Conservation (phyloP, 2,888 invertebrate genomes). For the Chironomus riparius region DNA sequence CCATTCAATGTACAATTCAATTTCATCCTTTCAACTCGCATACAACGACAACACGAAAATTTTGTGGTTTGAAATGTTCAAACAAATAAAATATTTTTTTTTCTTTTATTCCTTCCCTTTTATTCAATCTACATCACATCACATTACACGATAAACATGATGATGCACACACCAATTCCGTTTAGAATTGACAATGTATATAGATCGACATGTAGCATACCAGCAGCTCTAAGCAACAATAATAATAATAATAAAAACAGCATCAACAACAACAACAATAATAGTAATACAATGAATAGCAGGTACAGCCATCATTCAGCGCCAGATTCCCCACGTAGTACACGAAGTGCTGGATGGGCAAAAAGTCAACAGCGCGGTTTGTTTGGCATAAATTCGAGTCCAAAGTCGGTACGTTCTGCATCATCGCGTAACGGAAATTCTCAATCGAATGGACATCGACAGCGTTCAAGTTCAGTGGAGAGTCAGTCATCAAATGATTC, state of each 20-base stretch:
- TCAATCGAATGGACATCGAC: conserved; percentile 12
- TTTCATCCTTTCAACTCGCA: too few relatives aligned
- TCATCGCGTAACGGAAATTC: conserved; percentile 32
- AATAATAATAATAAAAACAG: conserved; percentile 36
- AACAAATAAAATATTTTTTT: too few relatives aligned
- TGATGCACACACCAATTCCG: background rate
- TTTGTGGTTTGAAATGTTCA: too few relatives aligned
- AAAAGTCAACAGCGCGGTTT: conserved; percentile 66
- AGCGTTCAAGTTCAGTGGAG: conserved; percentile 73
- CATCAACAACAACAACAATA: too few relatives aligned
- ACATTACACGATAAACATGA: too few relatives aligned
- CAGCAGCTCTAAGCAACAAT: conserved; percentile 42
- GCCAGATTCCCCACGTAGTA: conserved; percentile 69
- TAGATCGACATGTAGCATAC: conserved; percentile 46
- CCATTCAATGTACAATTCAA: too few relatives aligned
- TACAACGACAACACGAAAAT: too few relatives aligned
- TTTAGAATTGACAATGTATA: conserved; percentile 45
- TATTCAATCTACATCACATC: too few relatives aligned
- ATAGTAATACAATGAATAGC: background rate
- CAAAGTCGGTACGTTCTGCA: conserved; percentile 71
- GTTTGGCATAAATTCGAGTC: conserved; percentile 67
- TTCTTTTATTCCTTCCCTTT: too few relatives aligned
- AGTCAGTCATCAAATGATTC: conserved; percentile 85
- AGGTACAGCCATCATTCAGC: conserved; percentile 36
- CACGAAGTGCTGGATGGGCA: conserved; percentile 71